Conservation (phyloP, 1,140 invertebrate species). For the Cardiocondyla obscurior region DNA sequence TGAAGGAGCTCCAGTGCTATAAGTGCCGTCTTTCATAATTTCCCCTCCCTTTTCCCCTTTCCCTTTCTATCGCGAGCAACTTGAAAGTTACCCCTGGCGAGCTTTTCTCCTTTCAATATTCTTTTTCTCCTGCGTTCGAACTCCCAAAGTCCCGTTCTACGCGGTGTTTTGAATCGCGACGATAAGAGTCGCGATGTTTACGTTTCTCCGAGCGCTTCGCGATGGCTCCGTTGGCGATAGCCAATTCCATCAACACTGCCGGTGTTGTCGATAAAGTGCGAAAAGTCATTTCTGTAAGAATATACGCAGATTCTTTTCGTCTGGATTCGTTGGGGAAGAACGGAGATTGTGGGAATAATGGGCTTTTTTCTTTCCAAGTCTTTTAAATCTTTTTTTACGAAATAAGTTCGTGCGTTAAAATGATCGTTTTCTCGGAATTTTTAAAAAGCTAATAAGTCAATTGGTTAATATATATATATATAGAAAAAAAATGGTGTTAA, state of each 20-base stretch:
- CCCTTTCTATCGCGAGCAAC: not conserved
- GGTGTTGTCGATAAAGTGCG: not conserved
- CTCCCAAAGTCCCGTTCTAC: not conserved
- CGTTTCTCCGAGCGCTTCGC: constrained; percentile 26
- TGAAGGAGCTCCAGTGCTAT: not conserved
- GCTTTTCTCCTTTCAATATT: constrained; percentile 15
- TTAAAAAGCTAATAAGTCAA: not conserved
- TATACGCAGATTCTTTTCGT: not conserved
- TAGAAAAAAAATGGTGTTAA: not conserved
- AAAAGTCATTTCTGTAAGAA: constrained; percentile 36
- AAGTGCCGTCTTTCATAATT: constrained; percentile 33
- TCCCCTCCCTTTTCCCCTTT: not conserved
- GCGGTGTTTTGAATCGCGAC: constrained; percentile 51
- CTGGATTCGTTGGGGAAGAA: not conserved
- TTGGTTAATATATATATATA: not conserved
- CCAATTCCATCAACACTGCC: constrained; percentile 55
- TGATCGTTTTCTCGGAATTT: not conserved
- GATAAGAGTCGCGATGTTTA: constrained; percentile 56
- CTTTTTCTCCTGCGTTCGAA: constrained; percentile 33
- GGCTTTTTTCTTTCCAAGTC: not conserved
- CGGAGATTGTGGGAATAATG: not conserved
- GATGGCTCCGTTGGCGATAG: constrained; percentile 59
- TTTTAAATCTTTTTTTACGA: constrained; percentile 5
- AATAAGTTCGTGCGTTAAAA: not conserved
- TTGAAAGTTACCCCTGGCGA: not conserved